These are phyloP conservation scores for Chesias legatella DNA, from an alignment of 2,888 invertebrate species.

Conservation along the genomic window DNA sequence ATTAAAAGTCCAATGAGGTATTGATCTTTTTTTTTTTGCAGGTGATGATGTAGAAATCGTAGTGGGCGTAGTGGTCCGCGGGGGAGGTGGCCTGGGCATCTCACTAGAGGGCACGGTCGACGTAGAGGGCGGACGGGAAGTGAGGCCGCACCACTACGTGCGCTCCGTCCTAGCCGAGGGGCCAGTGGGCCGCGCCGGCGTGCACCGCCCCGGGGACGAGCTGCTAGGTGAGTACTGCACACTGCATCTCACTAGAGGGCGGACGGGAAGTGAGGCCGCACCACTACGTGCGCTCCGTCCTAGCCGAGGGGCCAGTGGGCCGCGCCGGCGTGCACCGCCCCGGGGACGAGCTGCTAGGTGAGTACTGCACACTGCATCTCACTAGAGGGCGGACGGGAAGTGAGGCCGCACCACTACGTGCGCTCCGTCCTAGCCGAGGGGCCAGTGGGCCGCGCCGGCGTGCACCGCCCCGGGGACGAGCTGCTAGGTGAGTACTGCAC, in stretches of 20 bases:
- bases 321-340: constrained; percentile 92
- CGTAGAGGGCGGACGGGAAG: constrained; percentile 98
- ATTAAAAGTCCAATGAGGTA: neutral
- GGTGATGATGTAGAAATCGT: constrained; percentile 75
- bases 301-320: constrained; percentile 99
- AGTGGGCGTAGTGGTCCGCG: constrained; percentile 79
- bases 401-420: constrained; percentile 99
- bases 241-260: constrained; percentile 5
- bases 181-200: constrained; percentile 95
- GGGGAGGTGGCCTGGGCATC: constrained; percentile 97
- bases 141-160: constrained; percentile 99
- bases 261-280: constrained; percentile 89
- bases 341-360: constrained; percentile 94
- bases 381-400: constrained; percentile 47
- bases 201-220: constrained; percentile 96
- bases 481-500: constrained; percentile 80
- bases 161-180: constrained; percentile 98
- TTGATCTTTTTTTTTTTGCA: constrained; percentile 49
- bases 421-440: constrained; percentile 98
- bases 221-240: constrained; percentile 80
- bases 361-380: constrained; percentile 3
- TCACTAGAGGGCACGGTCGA: constrained; percentile 99
- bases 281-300: constrained; percentile 98
- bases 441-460: constrained; percentile 95
- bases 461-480: constrained; percentile 96